Evolutionary conservation across 2,888 invertebrate species (phyloP).

Genomic region (Platycnemis pennipes): DNA sequence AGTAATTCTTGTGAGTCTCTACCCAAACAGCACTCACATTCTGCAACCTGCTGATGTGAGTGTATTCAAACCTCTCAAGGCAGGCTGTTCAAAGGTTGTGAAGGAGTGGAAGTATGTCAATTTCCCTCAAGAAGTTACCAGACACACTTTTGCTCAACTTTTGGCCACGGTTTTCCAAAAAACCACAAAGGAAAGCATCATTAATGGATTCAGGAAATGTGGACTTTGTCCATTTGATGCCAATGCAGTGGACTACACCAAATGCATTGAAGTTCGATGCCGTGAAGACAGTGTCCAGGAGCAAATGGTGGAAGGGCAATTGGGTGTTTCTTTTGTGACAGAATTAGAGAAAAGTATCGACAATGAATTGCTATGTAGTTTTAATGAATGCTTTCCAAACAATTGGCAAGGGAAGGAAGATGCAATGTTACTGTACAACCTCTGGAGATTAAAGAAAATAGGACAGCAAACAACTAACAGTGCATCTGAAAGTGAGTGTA

Average conservation of each 20-base stretch:
- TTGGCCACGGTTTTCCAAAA: neutral
- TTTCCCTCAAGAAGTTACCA: neutral
- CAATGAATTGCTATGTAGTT: neutral
- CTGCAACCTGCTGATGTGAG: constrained; percentile 12
- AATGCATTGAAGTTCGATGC: neutral
- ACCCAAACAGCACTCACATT: constrained; percentile 10
- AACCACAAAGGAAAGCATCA: neutral
- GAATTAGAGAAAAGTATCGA: neutral
- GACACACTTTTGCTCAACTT: neutral
- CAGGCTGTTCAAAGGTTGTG: neutral
- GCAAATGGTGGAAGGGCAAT: neutral
- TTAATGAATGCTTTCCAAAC: neutral
- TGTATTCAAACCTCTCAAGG: constrained; percentile 4
- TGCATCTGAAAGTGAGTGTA: neutral
- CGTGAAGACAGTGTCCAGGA: neutral
- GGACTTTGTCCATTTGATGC: constrained; percentile 15
- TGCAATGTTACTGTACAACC: neutral
- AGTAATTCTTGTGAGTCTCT: neutral
- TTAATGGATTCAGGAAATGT: neutral
- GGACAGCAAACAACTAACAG: neutral
- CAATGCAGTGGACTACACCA: constrained; percentile 69
- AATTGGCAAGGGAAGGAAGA: neutral
- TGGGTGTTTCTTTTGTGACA: neutral
- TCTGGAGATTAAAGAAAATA: neutral
- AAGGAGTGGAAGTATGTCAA: neutral